Percentiles rank a stretch among this genome's conserved stretches.
Evolutionary conservation across 2,888 invertebrate genomes (phyloP).

Genomic region (Labia minor): DNA sequence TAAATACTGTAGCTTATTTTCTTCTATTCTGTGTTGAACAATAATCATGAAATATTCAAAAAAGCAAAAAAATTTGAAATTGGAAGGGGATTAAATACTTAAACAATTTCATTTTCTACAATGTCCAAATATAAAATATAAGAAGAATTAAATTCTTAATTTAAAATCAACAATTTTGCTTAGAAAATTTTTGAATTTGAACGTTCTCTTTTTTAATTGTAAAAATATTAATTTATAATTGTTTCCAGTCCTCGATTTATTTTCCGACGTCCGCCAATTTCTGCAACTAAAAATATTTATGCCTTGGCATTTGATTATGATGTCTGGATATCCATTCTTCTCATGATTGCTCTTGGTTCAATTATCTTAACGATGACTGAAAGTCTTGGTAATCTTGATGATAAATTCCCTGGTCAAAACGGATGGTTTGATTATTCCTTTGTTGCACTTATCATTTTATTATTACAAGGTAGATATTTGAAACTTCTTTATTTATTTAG

Average conservation of each 20-base stretch:
- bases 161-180: too few relatives aligned
- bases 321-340: not conserved
- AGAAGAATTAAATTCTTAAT: too few relatives aligned
- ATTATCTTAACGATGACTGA: not conserved
- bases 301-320: not conserved
- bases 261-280: not conserved
- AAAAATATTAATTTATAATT: too few relatives aligned
- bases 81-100: too few relatives aligned
- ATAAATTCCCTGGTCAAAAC: not conserved
- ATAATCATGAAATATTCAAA: too few relatives aligned
- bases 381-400: not conserved
- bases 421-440: constrained; percentile 1
- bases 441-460: not conserved
- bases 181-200: too few relatives aligned
- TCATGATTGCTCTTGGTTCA: not conserved
- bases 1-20: too few relatives aligned
- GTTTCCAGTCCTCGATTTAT: not conserved
- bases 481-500: not conserved
- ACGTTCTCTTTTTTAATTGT: too few relatives aligned
- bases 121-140: too few relatives aligned
- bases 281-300: not conserved
- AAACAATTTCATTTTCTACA: too few relatives aligned
- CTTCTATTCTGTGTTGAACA: too few relatives aligned
- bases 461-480: not conserved
- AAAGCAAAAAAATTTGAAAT: too few relatives aligned